Conservation (phyloP, 2,113 vertebrate genomes). For the Toxotes jaculatrix region DNA sequence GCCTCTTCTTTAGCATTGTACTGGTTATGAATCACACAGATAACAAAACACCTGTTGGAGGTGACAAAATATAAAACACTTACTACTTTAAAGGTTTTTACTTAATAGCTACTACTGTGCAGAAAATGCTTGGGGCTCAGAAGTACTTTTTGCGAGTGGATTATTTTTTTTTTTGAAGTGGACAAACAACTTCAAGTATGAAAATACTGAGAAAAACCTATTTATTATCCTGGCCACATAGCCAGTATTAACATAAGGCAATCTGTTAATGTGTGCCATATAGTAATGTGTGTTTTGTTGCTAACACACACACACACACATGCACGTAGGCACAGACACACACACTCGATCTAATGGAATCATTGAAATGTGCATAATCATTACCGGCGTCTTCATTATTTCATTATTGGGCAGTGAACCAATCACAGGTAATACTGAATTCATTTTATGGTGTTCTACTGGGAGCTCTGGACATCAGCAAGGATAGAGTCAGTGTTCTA, state of each 20-base stretch:
- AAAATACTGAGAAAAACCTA: not conserved
- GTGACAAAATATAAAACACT: not conserved
- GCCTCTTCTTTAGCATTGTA: not conserved
- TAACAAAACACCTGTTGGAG: not conserved
- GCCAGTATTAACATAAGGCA: not conserved
- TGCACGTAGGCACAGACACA: conserved; percentile 9
- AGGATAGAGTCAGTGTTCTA: conserved; percentile 27
- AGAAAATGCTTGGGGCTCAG: not conserved
- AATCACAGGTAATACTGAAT: conserved; percentile 54
- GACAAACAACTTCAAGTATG: not conserved
- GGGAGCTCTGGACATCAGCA: conserved; percentile 42
- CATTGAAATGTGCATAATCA: conserved; percentile 74
- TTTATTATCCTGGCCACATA: not conserved
- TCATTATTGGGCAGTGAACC: conserved; percentile 75
- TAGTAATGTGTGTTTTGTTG: not conserved
- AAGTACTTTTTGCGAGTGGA: not conserved
- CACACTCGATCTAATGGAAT: conserved; percentile 67
- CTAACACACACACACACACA: conserved; percentile 21
- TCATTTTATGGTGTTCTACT: conserved; percentile 52
- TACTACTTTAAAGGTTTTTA: not conserved
- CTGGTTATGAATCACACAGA: not conserved
- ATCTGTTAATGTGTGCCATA: not conserved
- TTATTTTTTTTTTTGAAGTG: not conserved
- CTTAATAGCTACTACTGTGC: not conserved
- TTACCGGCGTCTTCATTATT: conserved; percentile 67